Conservation (phyloP, 92 coral and sea anemone species). For the Chrysogorgia sp. region DNA sequence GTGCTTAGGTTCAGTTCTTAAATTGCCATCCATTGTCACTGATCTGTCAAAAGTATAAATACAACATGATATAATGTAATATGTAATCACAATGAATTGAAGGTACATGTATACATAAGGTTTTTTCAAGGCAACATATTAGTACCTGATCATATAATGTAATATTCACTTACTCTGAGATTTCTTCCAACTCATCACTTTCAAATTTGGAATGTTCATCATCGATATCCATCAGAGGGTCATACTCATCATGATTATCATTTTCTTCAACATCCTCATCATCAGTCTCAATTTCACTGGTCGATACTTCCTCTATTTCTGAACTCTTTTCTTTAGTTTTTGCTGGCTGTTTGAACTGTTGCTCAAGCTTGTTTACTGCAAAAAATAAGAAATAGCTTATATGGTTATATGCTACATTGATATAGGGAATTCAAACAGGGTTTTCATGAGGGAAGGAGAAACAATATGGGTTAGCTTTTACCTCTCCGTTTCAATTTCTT, state of each 20-base stretch:
- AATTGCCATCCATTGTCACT: conserved; percentile 38
- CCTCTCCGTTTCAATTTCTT: conserved; percentile 11
- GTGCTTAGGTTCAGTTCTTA: conserved; percentile 44
- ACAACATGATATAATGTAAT: background rate
- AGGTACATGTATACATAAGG: background rate
- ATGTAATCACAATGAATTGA: background rate
- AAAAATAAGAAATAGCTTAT: background rate
- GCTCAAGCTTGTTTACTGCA: conserved; percentile 17
- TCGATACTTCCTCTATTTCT: background rate
- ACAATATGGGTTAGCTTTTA: too few species aligned
- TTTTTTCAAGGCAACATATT: conserved; percentile 1
- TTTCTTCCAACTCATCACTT: conserved; percentile 19
- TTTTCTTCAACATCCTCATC: background rate
- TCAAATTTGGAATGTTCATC: background rate
- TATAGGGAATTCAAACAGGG: too few species aligned
- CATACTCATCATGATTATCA: conserved; percentile 6
- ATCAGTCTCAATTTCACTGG: background rate
- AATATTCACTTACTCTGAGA: conserved; percentile 14
- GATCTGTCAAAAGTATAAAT: conserved; percentile 14
- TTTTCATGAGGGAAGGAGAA: too few species aligned
- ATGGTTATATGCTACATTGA: background rate
- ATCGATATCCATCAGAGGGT: background rate
- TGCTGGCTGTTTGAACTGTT: background rate
- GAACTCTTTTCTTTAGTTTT: background rate
- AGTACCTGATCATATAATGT: background rate